phyloP scores from a whole-genome alignment of 1,140 invertebrate species.

The Epicauta chinensis region DNA sequence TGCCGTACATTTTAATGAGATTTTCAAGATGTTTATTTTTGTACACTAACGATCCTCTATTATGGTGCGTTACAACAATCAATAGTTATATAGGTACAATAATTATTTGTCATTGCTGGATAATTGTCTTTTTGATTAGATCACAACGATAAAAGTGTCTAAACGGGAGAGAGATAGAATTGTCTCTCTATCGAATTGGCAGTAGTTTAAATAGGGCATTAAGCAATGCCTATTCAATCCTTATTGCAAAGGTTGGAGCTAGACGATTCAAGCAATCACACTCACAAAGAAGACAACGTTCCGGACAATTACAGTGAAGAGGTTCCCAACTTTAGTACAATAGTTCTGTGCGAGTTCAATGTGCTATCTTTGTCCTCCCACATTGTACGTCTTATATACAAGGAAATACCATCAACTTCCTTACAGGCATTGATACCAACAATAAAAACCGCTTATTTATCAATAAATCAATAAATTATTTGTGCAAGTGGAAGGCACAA shows the following conservation, averaged over 20 bases:
- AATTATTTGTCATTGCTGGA: no score
- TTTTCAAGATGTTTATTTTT: no score
- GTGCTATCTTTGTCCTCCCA: conserved; percentile 5
- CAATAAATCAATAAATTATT: no score
- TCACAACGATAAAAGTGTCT: no score
- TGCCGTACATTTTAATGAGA: no score
- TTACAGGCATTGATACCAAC: no score
- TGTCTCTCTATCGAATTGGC: not conserved
- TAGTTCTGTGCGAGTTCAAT: conserved; percentile 6
- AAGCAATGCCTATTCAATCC: conserved; percentile 23
- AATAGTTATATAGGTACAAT: no score
- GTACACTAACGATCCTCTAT: no score
- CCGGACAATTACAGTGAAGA: conserved; percentile 31
- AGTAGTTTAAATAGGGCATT: conserved; percentile 21
- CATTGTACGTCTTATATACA: not conserved
- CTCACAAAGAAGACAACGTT: conserved; percentile 32
- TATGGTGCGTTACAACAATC: no score
- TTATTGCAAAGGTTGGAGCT: conserved; percentile 23
- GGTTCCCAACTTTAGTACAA: conserved; percentile 15
- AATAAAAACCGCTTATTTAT: no score
- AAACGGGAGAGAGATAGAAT: conserved; percentile 9
- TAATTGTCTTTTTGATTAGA: no score
- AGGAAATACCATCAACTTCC: no score
- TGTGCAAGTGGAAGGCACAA: conserved; percentile 5
- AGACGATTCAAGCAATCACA: conserved; percentile 20